Base-by-base conservation (phyloP, 2,113 vertebrate genomes). In the Calyptommatus sinebrachiatus region DNA sequence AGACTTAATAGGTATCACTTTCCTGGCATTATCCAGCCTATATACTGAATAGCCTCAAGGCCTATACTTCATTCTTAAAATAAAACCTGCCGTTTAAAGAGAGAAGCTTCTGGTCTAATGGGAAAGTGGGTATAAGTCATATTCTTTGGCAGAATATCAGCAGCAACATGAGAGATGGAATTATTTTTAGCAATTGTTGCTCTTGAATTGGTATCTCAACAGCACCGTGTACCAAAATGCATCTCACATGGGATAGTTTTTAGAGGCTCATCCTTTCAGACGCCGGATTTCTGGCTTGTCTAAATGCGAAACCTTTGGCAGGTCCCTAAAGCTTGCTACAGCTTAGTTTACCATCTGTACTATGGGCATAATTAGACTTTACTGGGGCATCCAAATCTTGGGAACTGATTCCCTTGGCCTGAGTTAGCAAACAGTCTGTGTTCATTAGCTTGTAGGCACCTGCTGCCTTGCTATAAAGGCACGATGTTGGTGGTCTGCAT, bases 161-260 rank as follows among this genome's bases (percentile, higher is more conserved):
- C 18, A 0, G 24, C 29, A 53, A 24, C 0, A 0, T 76, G 62
- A 62, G 24, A 79, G 35, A 24, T 46, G 57, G 84, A 53, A 4
- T 11, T 28, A 4, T 72, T 62, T 63, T 86, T 81, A 81, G 50
- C 41, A 48, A 12, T 10, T 87, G 74, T 60, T 45, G 46, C 80
- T 41, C 35, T 75, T 79, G 74, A 50, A 84, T 65, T 20, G 0
- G 0, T 76, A 83, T 89, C 41, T 69, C 71, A 75, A 61, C 69
- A 62, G 77, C 50, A n/a, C 61, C 41, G 18, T 50, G 41, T 35
- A 74, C 48, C 46, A 78, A 79, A 60, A 20, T 73, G 20, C 46
- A 10, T 2, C 31, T 60, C 9, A 10, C 65, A 71, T 71, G 87
- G 24, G 66, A 78, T 48, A 73, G 73, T 78, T 78, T 78, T 71